Evolutionary conservation across 2,888 invertebrate genomes (phyloP).

Genomic region (Rhamnusium bicolor): DNA sequence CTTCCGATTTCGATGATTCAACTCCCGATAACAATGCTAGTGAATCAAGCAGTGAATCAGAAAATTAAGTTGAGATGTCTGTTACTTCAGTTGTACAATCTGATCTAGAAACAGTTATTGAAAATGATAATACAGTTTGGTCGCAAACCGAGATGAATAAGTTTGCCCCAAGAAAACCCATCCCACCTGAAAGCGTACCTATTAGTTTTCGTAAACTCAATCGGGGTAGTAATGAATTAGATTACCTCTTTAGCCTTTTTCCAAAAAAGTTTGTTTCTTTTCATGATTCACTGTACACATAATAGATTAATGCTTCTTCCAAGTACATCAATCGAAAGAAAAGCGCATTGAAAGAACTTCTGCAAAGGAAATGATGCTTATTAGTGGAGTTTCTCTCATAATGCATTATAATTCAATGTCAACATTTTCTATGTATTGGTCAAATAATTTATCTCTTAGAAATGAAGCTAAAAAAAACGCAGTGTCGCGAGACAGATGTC

Average conservation of each 20-base stretch:
- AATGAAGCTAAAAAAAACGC: constrained; percentile 19
- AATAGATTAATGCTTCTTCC: neutral
- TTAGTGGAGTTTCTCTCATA: too few species aligned
- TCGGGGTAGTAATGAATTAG: constrained; percentile 3
- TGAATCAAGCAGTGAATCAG: constrained; percentile 3
- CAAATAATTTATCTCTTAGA: constrained; percentile 14
- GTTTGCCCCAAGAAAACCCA: constrained; percentile 8
- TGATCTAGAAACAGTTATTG: neutral
- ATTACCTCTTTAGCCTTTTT: neutral
- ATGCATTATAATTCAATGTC: neutral
- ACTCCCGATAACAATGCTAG: neutral
- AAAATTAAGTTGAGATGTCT: neutral
- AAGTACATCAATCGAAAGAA: neutral
- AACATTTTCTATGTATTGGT: constrained; percentile 13
- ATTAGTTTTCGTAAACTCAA: constrained; percentile 10
- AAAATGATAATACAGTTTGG: constrained; percentile 1
- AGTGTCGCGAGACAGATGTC: constrained; percentile 16
- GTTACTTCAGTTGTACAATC: neutral
- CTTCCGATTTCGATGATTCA: neutral
- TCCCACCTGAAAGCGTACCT: constrained; percentile 4
- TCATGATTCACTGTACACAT: neutral
- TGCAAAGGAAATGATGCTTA: too few species aligned
- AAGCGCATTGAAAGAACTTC: constrained; percentile 1
- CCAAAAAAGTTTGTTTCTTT: neutral
- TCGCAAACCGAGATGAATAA: neutral